Evolutionary conservation across 1,140 invertebrate genomes (phyloP).

Genomic region (Anastrepha ludens): DNA sequence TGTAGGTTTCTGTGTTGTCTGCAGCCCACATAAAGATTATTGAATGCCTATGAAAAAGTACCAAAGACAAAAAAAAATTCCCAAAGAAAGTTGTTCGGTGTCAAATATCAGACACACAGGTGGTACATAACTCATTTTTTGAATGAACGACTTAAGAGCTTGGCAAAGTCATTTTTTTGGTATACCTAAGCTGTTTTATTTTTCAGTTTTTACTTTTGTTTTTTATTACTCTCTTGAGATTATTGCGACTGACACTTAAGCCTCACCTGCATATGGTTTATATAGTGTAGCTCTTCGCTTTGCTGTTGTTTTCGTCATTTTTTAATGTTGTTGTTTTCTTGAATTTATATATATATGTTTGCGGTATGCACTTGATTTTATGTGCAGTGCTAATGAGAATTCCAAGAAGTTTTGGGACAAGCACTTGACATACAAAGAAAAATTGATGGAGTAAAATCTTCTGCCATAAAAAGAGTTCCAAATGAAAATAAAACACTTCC

Average conservation of each 20-base stretch:
- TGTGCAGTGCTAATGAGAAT: slow-evolving; percentile 43
- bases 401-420: slow-evolving; percentile 10
- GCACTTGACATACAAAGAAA: slow-evolving; percentile 6
- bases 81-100: not conserved
- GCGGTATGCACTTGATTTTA: not conserved
- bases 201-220: not conserved
- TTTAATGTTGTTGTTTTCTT: not conserved
- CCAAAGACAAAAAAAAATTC: not conserved
- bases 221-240: not conserved
- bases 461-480: not conserved
- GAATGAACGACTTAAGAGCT: slow-evolving; percentile 29
- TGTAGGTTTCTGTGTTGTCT: not conserved
- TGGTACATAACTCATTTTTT: slow-evolving; percentile 20
- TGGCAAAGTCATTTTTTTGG: not conserved
- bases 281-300: not conserved
- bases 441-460: slow-evolving; percentile 28
- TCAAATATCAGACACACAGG: slow-evolving; percentile 18
- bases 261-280: not conserved
- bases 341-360: not conserved
- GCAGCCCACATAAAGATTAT: not conserved
- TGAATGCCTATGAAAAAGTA: not conserved
- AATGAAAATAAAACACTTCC: slow-evolving; percentile 14
- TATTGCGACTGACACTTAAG: not conserved
- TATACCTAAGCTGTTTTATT: not conserved
- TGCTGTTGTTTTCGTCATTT: not conserved